Conservation (phyloP, 2,888 invertebrate species). For the Boloria selene region DNA sequence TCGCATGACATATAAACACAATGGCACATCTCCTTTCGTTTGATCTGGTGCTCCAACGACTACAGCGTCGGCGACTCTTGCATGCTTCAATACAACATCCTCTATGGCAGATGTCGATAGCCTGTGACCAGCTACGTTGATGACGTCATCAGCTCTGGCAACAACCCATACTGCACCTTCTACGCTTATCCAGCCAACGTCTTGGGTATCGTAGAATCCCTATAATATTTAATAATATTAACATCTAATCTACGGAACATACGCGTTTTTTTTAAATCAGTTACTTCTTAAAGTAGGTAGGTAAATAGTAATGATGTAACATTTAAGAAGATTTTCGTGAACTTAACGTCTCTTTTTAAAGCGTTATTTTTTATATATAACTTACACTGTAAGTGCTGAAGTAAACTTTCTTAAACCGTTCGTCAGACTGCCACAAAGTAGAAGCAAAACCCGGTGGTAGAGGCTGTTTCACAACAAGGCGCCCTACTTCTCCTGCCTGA, state of each 20-base stretch:
- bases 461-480: slow-evolving; percentile 92
- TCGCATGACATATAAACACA: slow-evolving; percentile 92
- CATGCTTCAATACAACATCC: slow-evolving; percentile 94
- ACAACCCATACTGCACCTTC: slow-evolving; percentile 94
- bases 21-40: slow-evolving; percentile 94
- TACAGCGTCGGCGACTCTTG: slow-evolving; percentile 91
- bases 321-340: no score
- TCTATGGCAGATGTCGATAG: slow-evolving; percentile 94
- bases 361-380: slow-evolving; percentile 29
- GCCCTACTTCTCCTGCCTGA: slow-evolving; percentile 87
- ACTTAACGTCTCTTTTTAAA: neutral
- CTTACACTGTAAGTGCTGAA: slow-evolving; percentile 92
- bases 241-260: no score
- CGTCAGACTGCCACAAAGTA: slow-evolving; percentile 91
- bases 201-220: slow-evolving; percentile 97
- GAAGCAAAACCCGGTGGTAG: slow-evolving; percentile 94
- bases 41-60: slow-evolving; percentile 95
- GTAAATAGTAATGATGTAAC: no score
- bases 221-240: slow-evolving; percentile 49
- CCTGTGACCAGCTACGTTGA: slow-evolving; percentile 97
- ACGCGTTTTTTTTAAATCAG: no score
- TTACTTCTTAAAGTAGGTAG: no score
- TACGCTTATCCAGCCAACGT: slow-evolving; percentile 93
- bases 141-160: slow-evolving; percentile 96
- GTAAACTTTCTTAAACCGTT: slow-evolving; percentile 90